These are phyloP conservation scores for Alloplasta piceator DNA, from an alignment of 2,888 invertebrate genomes.

Conservation along the genomic window DNA sequence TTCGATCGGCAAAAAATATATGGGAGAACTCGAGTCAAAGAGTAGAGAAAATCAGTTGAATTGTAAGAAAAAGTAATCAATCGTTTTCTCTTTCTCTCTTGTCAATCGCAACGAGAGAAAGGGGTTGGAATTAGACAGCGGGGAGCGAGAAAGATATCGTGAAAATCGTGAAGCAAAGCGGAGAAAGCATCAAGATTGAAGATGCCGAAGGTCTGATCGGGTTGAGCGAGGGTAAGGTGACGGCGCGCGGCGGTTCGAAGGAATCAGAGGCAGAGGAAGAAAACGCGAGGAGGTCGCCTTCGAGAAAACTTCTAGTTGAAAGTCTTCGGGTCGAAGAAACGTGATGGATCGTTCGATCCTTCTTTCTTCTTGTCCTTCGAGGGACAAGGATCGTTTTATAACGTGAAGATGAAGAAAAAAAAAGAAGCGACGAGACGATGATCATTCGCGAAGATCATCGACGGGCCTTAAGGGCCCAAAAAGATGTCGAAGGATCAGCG, in stretches of 20 bases:
- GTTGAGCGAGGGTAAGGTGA: too few relatives aligned
- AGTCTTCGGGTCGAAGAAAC: slow-evolving; percentile 39
- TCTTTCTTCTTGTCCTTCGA: slow-evolving; percentile 52
- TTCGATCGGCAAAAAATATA: neutral
- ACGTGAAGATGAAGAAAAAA: slow-evolving; percentile 11
- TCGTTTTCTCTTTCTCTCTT: slow-evolving; percentile 65
- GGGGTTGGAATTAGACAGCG: slow-evolving; percentile 7
- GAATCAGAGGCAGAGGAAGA: slow-evolving; percentile 51
- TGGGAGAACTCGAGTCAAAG: neutral
- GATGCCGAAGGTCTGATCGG: slow-evolving; percentile 43
- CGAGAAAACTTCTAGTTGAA: slow-evolving; percentile 58
- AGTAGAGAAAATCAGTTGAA: slow-evolving; percentile 5
- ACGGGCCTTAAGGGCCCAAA: too few relatives aligned
- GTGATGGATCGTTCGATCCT: slow-evolving; percentile 61
- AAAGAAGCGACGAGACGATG: slow-evolving; percentile 24
- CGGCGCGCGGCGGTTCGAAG: neutral
- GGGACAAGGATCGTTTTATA: slow-evolving; percentile 37
- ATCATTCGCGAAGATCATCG: slow-evolving; percentile 38
- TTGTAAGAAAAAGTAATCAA: slow-evolving; percentile 65
- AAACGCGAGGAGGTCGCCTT: slow-evolving; percentile 52
- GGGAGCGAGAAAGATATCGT: slow-evolving; percentile 26
- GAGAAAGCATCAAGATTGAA: slow-evolving; percentile 60
- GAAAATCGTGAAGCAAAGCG: slow-evolving; percentile 45
- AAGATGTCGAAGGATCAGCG: too few relatives aligned
- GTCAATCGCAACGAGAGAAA: slow-evolving; percentile 47